Evolutionary conservation across 2,113 vertebrate species (phyloP), one percentile per base, ranked within the genome.

Genomic region (Pyxicephalus adspersus): DNA sequence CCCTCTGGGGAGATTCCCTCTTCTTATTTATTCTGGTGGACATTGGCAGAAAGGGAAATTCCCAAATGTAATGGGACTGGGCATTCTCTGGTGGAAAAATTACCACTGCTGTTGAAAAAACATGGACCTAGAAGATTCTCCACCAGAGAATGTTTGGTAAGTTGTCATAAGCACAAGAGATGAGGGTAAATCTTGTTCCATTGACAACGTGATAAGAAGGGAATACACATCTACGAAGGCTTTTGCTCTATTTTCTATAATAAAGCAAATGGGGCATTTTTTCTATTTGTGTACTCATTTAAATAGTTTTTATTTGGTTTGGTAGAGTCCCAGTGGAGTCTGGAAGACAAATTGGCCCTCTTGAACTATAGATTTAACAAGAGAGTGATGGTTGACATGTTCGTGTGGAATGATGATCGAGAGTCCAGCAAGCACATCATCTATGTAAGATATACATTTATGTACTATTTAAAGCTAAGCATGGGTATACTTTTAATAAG

Each of bases 341-440:
- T 99, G 26, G 98, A 99, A 84, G 92, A 93, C 87, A 95, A 91
- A 3, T 90, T 99, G 61, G 94, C 96, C 1, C 83, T 87, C 23
- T 88, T 99, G 79, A 98, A 94, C 18, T 85, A 94, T 18, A 93
- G 83, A 68, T 99, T 95, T 85, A 95, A 97, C 90, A 94, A 94
- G 87, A 96, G 96, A 18, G 89, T 94, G 60, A 88, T 99, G 80
- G 88, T 98, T 9, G 96, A 98, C 83, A 94, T 98, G 91, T 97
- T 96, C 17, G 92, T 99, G 76, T 98, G 97, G 96, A 96, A 94
- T 0, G 97, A 99, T 0, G 96, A 98, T 86, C 90, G 89, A 19
- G 94, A 99, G 88, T 98, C 98, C 86, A 95, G 89, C 84, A 92
- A 91, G 7, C 93, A 98, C 83, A 94, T 98, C 84, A 96, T 99